These are phyloP conservation scores for Trachymyrmex septentrionalis DNA, from an alignment of 1,140 invertebrate genomes.

Conservation along the genomic window DNA sequence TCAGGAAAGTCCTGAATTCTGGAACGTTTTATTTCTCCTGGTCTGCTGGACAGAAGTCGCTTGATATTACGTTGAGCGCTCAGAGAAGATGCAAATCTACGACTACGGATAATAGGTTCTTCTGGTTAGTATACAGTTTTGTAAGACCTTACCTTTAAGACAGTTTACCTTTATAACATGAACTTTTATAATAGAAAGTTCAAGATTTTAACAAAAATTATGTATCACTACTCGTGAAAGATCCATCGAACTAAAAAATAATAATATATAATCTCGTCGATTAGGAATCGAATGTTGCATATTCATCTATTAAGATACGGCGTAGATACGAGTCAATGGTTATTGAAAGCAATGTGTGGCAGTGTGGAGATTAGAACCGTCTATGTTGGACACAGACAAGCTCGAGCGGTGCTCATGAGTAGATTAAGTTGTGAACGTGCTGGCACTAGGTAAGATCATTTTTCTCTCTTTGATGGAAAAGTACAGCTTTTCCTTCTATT, in stretches of 20 bases:
- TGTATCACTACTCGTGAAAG: not conserved
- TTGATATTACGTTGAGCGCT: constrained; percentile 97
- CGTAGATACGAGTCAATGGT: constrained; percentile 95
- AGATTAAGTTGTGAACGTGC: constrained; percentile 98
- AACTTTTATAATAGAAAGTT: not conserved
- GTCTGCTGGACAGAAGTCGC: constrained; percentile 86
- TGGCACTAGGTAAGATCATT: constrained; percentile 91
- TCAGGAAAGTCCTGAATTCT: constrained; percentile 96
- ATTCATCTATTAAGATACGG: constrained; percentile 96
- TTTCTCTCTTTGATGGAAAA: constrained; percentile 15
- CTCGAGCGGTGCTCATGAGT: constrained; percentile 97
- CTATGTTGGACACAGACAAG: constrained; percentile 97
- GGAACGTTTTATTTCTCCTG: constrained; percentile 99
- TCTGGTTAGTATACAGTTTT: constrained; percentile 89
- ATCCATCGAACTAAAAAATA: not conserved
- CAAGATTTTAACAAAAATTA: not conserved
- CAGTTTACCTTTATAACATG: not conserved
- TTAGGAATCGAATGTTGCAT: constrained; percentile 96
- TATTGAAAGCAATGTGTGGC: constrained; percentile 97
- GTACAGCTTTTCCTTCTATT: too few species aligned
- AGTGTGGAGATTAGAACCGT: constrained; percentile 98
- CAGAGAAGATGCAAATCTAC: constrained; percentile 93
- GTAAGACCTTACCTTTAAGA: too few species aligned
- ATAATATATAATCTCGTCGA: constrained; percentile 26
- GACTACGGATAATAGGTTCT: constrained; percentile 97